Evolutionary conservation across 30 jellyfish, hydroid and myxozoan genomes (phyloP).

Genomic region (Turritopsis dohrnii): DNA sequence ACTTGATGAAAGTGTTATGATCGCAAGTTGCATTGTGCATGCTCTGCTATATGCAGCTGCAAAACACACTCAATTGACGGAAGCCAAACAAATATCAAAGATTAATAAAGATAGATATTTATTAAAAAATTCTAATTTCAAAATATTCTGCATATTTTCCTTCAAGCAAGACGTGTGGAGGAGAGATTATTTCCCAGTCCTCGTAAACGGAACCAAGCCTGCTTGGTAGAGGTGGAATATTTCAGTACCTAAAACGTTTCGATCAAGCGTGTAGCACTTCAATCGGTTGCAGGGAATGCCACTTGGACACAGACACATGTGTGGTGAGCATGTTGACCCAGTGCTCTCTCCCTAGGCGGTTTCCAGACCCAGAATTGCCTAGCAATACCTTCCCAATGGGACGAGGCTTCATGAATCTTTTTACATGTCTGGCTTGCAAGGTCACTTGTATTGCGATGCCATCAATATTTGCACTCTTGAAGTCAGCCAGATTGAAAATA

Average conservation of each 20-base stretch:
- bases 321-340: conserved; percentile 57
- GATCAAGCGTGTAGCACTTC: neutral
- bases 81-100: too few species aligned
- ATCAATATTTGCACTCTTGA: conserved; percentile 11
- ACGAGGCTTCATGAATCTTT: conserved; percentile 27
- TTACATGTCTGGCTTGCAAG: conserved; percentile 1
- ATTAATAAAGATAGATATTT: too few species aligned
- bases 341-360: conserved; percentile 46
- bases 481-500: neutral
- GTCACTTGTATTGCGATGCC: conserved; percentile 20
- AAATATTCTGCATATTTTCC: too few species aligned
- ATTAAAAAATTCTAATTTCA: too few species aligned
- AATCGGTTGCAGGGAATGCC: conserved; percentile 8
- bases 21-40: too few species aligned
- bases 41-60: too few species aligned
- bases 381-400: conserved; percentile 63
- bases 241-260: neutral
- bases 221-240: too few species aligned
- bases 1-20: too few species aligned
- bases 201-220: too few species aligned
- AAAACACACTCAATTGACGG: too few species aligned
- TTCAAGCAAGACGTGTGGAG: too few species aligned
- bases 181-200: too few species aligned
- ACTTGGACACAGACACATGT: conserved; percentile 25
- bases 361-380: conserved; percentile 44